Evolutionary conservation across 1,140 invertebrate genomes (phyloP), one percentile per base, ranked within the genome.

Genomic region (Aphis craccivora): DNA sequence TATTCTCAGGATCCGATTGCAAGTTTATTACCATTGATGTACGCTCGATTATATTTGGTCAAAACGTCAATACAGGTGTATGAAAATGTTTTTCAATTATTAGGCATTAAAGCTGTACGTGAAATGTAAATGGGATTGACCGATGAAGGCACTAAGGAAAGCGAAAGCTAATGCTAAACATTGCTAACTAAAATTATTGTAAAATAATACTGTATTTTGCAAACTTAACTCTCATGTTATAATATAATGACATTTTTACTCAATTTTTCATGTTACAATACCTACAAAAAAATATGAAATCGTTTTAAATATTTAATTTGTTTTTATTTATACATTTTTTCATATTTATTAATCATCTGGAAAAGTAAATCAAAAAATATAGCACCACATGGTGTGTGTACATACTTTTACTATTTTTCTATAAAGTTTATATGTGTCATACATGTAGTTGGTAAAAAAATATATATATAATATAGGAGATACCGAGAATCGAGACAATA

Each of bases 111-210:
- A 86, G 25, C 37, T 55, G 81, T 86, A 30, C 1, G 25, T 4
- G 91, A 93, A 84, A 93, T 95, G 94, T 94, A 37, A 67, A n/a
- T 55, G 30, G 7, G 25, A 55, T 11, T 89, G 18, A 67, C 37
- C 11, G 18, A n/a, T 2, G 8, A 87, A 14, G 23, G 4, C 43
- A 22, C 8, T 51, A 35, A n/a, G 7, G 87, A n/a, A 89, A 14
- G 14, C 48, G 14, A 51, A 51, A 18, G n/a, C 8, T 37, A 53
- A 37, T 35, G 14, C 5, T 40, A 37, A 43, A 3, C 0, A 48
- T 7, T 45, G 37, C 37, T 40, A 40, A 40, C 37, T 40, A 40
- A 51, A 18, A 20, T 30, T 22, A 20, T 22, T 45, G 35, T 22
- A 37, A 84, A 84, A 84, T 25, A 84, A 84, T 84, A 43, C 11